Evolutionary conservation across 2,113 vertebrate species (phyloP), one percentile per base, ranked within the genome.

Genomic region (Merops nubicus): DNA sequence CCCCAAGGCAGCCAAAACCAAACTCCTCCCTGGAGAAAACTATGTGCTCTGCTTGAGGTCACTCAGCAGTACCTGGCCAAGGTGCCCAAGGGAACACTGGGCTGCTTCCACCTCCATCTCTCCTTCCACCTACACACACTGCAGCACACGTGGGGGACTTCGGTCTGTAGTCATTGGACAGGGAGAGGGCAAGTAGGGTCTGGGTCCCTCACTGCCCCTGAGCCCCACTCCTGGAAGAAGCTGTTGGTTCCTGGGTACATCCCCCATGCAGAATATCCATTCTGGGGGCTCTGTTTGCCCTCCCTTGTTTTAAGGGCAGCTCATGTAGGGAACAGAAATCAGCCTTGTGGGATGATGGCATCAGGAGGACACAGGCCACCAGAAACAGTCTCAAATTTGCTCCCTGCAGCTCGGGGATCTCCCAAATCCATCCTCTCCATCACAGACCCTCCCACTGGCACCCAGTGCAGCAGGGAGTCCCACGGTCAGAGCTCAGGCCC

Each of bases 331-430:
- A 85, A 62, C 14, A 88, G 48, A 89, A 89, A 87, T 56, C 74
- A 94, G 47, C 69, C 51, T 28, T 43, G 45, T 45, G 67, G 70
- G 67, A 80, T 64, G 62, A 74, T 82, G 59, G 63, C 51, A 68
- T 79, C 63, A 88, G 59, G 81, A 92, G 80, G 78, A 79, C 87
- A 79, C 17, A 87, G 45, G 36, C 62, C 69, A 50, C 63, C 62
- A 67, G 59, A 42, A 93, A 83, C 20, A 75, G 43, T 63, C 84
- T 87, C 74, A 56, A 12, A 73, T 88, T 57, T 11, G 9, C 70
- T 89, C 90, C 82, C 88, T 93, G 93, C n/a, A 83, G 85, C 78
- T 93, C 91, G 93, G 89, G 93, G 90, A 91, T 85, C 89, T 89
- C 89, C 78, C 88, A 70, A 36, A 83, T 64, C 70, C 89, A 80